Evolutionary conservation across 2,797 vertebrate species (phyloP).

Genomic region (Tragelaphus eurycerus): DNA sequence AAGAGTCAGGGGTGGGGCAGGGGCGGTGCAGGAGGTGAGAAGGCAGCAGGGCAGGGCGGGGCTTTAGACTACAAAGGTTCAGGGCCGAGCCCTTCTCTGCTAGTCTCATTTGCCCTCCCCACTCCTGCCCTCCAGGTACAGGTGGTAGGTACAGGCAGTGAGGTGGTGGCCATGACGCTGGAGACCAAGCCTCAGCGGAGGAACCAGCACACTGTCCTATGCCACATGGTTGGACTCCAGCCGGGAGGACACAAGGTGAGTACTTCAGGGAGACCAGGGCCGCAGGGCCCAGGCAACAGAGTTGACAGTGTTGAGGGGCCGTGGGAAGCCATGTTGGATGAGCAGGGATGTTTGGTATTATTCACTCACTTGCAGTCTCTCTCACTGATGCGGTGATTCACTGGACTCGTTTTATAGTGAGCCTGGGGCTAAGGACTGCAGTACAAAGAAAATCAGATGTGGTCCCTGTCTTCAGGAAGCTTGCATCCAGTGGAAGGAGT

Average conservation of each 20-base stretch:
- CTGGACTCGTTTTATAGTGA: not conserved
- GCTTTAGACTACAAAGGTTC: not conserved
- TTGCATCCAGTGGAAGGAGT: not conserved
- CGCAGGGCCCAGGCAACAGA: not conserved
- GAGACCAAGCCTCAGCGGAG: conserved; percentile 94
- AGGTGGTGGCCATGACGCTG: conserved; percentile 89
- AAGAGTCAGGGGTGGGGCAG: conserved; percentile 24
- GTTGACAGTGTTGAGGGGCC: not conserved
- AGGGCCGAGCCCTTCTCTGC: not conserved
- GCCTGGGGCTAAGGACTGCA: not conserved
- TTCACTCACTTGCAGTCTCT: not conserved
- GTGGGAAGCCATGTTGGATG: not conserved
- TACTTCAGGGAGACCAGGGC: conserved; percentile 13
- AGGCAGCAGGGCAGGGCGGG: not conserved
- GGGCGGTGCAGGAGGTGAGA: not conserved
- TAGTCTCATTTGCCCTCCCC: not conserved
- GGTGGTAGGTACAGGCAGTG: conserved; percentile 89
- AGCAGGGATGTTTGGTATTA: not conserved
- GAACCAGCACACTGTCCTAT: conserved; percentile 91
- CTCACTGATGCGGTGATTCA: not conserved
- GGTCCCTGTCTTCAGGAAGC: not conserved
- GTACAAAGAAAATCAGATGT: not conserved
- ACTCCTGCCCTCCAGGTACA: conserved; percentile 85
- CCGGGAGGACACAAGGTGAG: conserved; percentile 65
- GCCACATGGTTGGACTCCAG: conserved; percentile 86